Conservation (phyloP, 1,140 invertebrate species). For the Drosophila nebulosa region DNA sequence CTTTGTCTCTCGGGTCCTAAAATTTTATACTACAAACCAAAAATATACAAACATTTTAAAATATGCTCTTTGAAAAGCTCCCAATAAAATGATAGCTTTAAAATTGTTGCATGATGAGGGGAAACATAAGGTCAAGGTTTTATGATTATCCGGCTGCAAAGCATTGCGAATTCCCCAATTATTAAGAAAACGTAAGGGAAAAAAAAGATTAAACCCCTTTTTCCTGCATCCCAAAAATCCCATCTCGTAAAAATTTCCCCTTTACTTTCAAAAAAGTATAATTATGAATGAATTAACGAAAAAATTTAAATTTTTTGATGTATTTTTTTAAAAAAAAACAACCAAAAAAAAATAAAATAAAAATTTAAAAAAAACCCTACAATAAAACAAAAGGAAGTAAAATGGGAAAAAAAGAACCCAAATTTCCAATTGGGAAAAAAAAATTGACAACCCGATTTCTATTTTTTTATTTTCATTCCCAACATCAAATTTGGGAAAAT, state of each 20-base stretch:
- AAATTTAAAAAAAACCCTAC: slow-evolving; percentile 5
- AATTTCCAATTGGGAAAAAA: slow-evolving; percentile 74
- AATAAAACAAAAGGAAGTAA: slow-evolving; percentile 2
- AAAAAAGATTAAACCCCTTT: background rate
- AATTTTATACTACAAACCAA: background rate
- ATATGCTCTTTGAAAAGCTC: background rate
- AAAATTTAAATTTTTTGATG: slow-evolving; percentile 79
- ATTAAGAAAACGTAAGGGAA: background rate
- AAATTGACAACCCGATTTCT: slow-evolving; percentile 39
- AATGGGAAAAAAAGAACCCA: slow-evolving; percentile 19
- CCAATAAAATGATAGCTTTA: background rate
- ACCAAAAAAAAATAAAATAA: slow-evolving; percentile 41
- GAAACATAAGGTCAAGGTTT: slow-evolving; percentile 11
- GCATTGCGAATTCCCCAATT: slow-evolving; percentile 40
- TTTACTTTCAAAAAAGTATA: slow-evolving; percentile 69
- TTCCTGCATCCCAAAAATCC: background rate
- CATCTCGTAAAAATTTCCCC: too few species aligned
- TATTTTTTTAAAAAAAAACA: slow-evolving; percentile 77
- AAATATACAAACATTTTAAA: too few species aligned
- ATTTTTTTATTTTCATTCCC: slow-evolving; percentile 13
- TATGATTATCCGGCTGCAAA: slow-evolving; percentile 33
- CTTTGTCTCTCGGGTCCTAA: background rate
- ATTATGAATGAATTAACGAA: slow-evolving; percentile 71
- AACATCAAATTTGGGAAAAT: background rate
- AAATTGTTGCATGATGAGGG: slow-evolving; percentile 9